Percentiles rank a stretch among this genome's conserved stretches.
These are phyloP conservation scores for Elegia similella DNA, from an alignment of 2,888 invertebrate species.

Conservation along the genomic window DNA sequence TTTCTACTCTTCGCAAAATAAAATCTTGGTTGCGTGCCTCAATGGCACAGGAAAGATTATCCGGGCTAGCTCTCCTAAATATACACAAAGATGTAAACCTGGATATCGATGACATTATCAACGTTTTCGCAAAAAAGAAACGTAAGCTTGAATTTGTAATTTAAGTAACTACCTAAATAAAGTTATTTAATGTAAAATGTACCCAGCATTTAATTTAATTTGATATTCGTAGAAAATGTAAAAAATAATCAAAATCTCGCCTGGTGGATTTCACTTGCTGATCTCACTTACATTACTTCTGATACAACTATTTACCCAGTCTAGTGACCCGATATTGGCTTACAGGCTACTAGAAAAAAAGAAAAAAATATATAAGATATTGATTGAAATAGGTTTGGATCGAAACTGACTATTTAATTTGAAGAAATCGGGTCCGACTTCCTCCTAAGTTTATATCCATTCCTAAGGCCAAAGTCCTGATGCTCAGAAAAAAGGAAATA, in stretches of 20 bases:
- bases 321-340: no score
- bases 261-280: conserved; percentile 8
- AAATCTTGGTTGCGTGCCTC: conserved; percentile 23
- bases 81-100: conserved; percentile 18
- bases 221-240: neutral
- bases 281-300: neutral
- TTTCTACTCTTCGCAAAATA: conserved; percentile 22
- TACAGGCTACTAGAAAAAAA: no score
- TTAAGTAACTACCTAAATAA: conserved; percentile 11
- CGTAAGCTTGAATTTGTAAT: conserved; percentile 21
- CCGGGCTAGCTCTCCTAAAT: conserved; percentile 23
- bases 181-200: conserved; percentile 15
- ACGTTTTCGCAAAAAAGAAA: conserved; percentile 22
- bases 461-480: no score
- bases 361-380: no score
- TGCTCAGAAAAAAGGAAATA: conserved; percentile 16
- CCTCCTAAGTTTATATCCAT: no score
- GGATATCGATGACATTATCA: conserved; percentile 19
- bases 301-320: no score
- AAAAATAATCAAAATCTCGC: conserved; percentile 8
- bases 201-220: conserved; percentile 13
- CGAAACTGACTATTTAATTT: no score
- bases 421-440: no score
- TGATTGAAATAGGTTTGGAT: no score
- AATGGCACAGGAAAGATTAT: conserved; percentile 18